Evolutionary conservation across 2,797 vertebrate species (phyloP).

Genomic region (Dryobates pubescens): DNA sequence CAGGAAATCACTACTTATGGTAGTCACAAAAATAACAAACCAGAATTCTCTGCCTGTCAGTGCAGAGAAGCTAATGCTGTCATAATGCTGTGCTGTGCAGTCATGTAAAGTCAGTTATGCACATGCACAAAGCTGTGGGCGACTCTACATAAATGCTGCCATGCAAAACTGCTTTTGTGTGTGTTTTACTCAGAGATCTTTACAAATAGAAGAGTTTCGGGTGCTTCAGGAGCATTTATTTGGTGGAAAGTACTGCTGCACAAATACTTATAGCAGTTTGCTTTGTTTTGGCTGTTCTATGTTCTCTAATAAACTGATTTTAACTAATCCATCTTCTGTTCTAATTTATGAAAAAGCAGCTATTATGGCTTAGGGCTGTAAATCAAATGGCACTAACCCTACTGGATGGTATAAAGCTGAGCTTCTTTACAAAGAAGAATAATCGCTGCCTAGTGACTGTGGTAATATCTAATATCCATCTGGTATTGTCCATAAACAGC

Average conservation of each 20-base stretch:
- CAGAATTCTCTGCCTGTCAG: neutral
- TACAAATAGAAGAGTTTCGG: neutral
- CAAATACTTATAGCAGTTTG: neutral
- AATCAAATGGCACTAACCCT: conserved; percentile 52
- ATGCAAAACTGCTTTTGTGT: conserved; percentile 23
- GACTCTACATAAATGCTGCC: neutral
- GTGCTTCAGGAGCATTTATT: conserved; percentile 13
- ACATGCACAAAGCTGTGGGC: neutral
- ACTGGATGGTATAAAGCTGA: conserved; percentile 53
- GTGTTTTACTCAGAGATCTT: conserved; percentile 32
- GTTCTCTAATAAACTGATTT: conserved; percentile 44
- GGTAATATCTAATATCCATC: conserved; percentile 67
- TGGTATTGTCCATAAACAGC: conserved; percentile 37
- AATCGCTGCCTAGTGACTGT: conserved; percentile 44
- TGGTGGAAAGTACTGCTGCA: neutral
- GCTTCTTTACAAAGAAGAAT: conserved; percentile 60
- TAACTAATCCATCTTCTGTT: conserved; percentile 57
- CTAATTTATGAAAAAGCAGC: conserved; percentile 70
- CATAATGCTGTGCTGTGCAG: neutral
- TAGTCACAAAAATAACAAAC: conserved; percentile 8
- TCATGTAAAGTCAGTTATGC: neutral
- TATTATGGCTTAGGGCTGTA: conserved; percentile 39
- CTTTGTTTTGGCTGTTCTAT: conserved; percentile 2
- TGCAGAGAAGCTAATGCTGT: neutral
- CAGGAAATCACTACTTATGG: conserved; percentile 31